phyloP scores from a whole-genome alignment of 1,140 invertebrate genomes.

The Leptinotarsa lineolata region DNA sequence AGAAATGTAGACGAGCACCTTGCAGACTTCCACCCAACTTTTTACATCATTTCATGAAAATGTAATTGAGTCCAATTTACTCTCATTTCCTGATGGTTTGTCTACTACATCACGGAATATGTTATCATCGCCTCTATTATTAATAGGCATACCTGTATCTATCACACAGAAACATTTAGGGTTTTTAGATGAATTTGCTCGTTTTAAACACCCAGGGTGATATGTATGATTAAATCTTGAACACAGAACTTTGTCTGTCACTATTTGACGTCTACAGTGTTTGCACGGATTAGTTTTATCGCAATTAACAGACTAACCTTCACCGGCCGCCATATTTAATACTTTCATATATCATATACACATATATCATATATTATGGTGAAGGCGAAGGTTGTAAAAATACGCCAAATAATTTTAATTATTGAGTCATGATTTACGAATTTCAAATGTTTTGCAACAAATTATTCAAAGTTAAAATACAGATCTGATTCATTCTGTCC shows the following conservation, averaged over 20 bases:
- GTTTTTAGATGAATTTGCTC: background rate
- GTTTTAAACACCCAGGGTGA: background rate
- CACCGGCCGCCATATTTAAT: no score
- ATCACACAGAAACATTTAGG: background rate
- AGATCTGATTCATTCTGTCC: no score
- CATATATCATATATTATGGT: no score
- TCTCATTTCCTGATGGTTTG: background rate
- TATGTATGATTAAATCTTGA: background rate
- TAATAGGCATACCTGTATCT: background rate
- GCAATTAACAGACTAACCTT: background rate
- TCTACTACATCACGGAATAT: background rate
- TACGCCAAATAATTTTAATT: no score
- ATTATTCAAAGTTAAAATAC: no score
- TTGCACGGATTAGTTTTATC: background rate
- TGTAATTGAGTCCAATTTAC: conserved; percentile 5
- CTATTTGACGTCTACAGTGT: conserved; percentile 6
- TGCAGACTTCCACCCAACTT: no score
- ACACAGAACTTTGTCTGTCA: background rate
- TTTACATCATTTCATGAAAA: no score
- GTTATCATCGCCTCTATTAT: background rate
- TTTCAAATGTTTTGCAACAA: no score
- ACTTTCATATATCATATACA: no score
- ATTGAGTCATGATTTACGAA: no score
- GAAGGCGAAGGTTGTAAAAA: no score
- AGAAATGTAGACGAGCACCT: no score